Conservation (phyloP, 1,140 invertebrate species). For the Scaptomyza montana region DNA sequence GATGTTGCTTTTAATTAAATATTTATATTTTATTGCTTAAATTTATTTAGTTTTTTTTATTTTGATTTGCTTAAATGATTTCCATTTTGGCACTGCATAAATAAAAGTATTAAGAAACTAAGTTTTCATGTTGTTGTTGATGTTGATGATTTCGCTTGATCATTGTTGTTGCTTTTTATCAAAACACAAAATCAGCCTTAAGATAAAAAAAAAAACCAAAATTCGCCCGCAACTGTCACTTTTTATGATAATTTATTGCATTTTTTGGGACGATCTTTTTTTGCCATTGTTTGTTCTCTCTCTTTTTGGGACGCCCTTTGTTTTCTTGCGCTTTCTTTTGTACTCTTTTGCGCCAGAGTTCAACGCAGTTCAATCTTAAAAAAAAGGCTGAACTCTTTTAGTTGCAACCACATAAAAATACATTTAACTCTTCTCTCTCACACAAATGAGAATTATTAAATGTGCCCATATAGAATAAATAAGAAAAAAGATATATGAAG, state of each 20-base stretch:
- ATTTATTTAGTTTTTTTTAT: conserved; percentile 25
- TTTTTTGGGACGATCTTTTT: conserved; percentile 50
- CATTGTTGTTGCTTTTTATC: not conserved
- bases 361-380: conserved; percentile 58
- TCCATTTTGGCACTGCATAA: conserved; percentile 69
- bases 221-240: conserved; percentile 18
- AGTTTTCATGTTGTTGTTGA: conserved; percentile 22
- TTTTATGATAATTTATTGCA: conserved; percentile 75
- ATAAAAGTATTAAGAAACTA: conserved; percentile 8
- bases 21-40: conserved; percentile 19
- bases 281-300: conserved; percentile 47
- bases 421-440: not conserved
- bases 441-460: conserved; percentile 1
- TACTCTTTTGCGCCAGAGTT: conserved; percentile 61
- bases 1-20: conserved; percentile 10
- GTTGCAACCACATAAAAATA: conserved; percentile 60
- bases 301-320: conserved; percentile 48
- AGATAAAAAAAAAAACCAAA: conserved; percentile 2
- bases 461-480: conserved; percentile 28
- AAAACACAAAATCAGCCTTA: not conserved
- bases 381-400: conserved; percentile 20
- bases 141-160: conserved; percentile 14
- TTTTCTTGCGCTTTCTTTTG: conserved; percentile 61
- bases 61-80: conserved; percentile 54
- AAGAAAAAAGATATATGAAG: conserved; percentile 29